Evolutionary conservation across 2,113 vertebrate species (phyloP).

Genomic region (Plecotus auritus): DNA sequence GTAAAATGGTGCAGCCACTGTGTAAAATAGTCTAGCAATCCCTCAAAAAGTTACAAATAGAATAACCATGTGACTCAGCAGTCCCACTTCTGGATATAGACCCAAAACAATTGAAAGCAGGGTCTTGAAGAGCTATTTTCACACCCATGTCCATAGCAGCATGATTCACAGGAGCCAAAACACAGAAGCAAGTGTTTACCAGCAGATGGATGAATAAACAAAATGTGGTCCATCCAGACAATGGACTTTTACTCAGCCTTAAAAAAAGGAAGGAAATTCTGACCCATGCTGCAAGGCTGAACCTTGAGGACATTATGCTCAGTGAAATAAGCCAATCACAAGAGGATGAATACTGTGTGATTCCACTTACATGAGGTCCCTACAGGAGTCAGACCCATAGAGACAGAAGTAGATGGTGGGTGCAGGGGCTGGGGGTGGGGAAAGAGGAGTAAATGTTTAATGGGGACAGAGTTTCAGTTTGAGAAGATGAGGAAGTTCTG

Average conservation of each 20-base stretch:
- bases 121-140: not conserved
- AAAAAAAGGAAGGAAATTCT: not conserved
- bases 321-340: not conserved
- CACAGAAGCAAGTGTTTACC: no score
- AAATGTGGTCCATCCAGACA: not conserved
- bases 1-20: not conserved
- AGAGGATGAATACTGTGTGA: not conserved
- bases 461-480: not conserved
- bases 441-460: not conserved
- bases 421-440: not conserved
- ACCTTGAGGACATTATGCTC: not conserved
- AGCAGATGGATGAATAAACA: not conserved
- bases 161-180: not conserved
- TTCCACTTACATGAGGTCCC: not conserved
- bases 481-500: not conserved
- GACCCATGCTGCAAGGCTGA: not conserved
- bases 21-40: not conserved
- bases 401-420: not conserved
- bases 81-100: not conserved
- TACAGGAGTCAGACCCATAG: not conserved
- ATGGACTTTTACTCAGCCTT: not conserved
- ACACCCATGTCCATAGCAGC: not conserved
- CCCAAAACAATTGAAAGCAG: not conserved
- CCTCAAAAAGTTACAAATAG: not conserved
- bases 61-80: not conserved